A percentile compares a stretch with the other conserved stretches of the same genome.
Evolutionary conservation across 2,888 invertebrate species (phyloP).

Genomic region (Ichneumoninae sp.): DNA sequence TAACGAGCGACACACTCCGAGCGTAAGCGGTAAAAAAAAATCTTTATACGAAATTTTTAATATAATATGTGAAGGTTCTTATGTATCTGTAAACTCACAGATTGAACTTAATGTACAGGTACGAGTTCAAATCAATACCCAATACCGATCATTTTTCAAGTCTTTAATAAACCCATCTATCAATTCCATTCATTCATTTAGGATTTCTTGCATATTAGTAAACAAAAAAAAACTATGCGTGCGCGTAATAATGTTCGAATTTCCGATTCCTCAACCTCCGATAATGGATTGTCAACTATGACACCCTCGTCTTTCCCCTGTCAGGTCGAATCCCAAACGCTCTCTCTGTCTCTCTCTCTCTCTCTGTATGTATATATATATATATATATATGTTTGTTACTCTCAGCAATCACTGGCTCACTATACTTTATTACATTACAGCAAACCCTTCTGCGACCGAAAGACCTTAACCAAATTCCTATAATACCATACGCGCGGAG

Average conservation of each 20-base stretch:
- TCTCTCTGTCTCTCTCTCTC: no score
- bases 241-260: conserved; percentile 77
- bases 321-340: conserved; percentile 63
- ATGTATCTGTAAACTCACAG: no score
- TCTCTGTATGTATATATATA: not conserved
- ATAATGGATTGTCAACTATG: conserved; percentile 73
- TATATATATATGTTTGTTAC: conserved; percentile 9
- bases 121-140: no score
- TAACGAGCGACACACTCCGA: no score
- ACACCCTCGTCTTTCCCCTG: conserved; percentile 76
- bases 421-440: conserved; percentile 36
- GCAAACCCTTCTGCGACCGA: conserved; percentile 35
- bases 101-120: no score
- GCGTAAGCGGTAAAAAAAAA: no score
- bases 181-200: no score
- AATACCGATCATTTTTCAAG: no score
- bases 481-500: conserved; percentile 53
- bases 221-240: conserved; percentile 50
- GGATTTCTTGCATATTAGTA: no score
- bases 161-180: no score
- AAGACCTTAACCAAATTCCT: conserved; percentile 66
- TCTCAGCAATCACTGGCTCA: conserved; percentile 44
- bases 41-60: no score
- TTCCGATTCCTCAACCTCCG: conserved; percentile 69
- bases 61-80: no score